phyloP scores from a whole-genome alignment of 2,113 vertebrate genomes.

The Rallus limicola region DNA sequence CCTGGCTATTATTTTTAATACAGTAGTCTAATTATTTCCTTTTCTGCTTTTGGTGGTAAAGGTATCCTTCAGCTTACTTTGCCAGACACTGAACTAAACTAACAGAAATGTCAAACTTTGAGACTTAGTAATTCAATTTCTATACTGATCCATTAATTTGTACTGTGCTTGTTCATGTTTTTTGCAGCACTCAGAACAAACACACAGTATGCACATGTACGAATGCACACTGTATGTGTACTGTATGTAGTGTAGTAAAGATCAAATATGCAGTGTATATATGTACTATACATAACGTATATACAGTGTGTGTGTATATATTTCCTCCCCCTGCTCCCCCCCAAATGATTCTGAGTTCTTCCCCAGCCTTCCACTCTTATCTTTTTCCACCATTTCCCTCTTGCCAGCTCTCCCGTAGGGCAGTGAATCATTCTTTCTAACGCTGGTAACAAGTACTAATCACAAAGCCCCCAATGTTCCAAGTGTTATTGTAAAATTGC shows the following conservation, averaged over 20 bases:
- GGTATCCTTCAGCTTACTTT: not conserved
- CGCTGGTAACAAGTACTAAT: not conserved
- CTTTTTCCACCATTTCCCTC: not conserved
- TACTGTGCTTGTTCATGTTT: not conserved
- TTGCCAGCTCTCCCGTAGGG: not conserved
- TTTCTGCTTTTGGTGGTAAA: not conserved
- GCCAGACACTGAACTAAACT: not conserved
- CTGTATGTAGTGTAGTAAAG: not conserved
- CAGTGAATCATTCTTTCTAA: constrained; percentile 18
- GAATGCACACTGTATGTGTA: not conserved
- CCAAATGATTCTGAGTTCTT: not conserved
- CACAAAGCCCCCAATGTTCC: not conserved
- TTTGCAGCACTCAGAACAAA: not conserved
- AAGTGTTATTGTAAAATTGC: constrained; percentile 5
- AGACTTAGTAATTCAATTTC: not conserved
- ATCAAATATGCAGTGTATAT: not conserved
- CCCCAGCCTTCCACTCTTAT: not conserved
- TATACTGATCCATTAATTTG: not conserved
- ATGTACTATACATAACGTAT: not conserved
- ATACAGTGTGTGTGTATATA: not conserved
- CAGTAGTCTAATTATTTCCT: not conserved
- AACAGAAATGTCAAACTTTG: not conserved
- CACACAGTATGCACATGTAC: not conserved
- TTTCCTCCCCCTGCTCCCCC: too few relatives aligned
- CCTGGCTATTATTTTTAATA: not conserved